These are phyloP conservation scores for Euclidia mi DNA, from an alignment of 2,888 invertebrate genomes.

Conservation along the genomic window DNA sequence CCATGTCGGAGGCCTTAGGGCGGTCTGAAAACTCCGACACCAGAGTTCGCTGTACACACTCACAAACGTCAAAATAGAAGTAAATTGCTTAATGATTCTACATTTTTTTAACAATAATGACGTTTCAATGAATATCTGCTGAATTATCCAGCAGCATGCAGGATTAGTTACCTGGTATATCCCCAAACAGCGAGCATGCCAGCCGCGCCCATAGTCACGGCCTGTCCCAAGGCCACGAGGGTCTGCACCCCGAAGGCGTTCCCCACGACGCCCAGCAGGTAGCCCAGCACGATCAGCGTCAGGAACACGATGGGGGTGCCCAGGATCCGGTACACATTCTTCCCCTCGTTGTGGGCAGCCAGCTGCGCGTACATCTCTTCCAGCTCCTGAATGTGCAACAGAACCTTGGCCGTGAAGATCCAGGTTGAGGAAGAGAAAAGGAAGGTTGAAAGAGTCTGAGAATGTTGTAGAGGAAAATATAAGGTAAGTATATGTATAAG, in stretches of 20 bases:
- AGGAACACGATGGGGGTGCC: conserved; percentile 98
- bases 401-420: conserved; percentile 9
- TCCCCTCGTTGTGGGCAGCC: conserved; percentile 98
- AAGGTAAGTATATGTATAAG: no score
- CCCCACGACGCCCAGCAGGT: conserved; percentile 95
- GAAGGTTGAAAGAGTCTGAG: neutral
- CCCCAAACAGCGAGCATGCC: conserved; percentile 95
- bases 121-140: no score
- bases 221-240: conserved; percentile 94
- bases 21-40: no score
- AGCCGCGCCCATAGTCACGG: conserved; percentile 93
- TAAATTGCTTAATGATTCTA: no score
- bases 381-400: conserved; percentile 92
- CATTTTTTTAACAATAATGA: no score
- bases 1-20: no score
- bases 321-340: conserved; percentile 98
- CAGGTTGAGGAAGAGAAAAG: conserved; percentile 3
- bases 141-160: no score
- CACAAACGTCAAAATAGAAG: no score
- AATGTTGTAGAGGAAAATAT: no score
- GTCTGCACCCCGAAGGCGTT: conserved; percentile 94
- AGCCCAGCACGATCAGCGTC: conserved; percentile 94
- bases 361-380: conserved; percentile 95
- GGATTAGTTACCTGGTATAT: conserved; percentile 93
- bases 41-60: no score